Percentiles rank a stretch among this genome's conserved stretches.
Conservation (phyloP, 2,113 vertebrate species). For the Gavia stellata region DNA sequence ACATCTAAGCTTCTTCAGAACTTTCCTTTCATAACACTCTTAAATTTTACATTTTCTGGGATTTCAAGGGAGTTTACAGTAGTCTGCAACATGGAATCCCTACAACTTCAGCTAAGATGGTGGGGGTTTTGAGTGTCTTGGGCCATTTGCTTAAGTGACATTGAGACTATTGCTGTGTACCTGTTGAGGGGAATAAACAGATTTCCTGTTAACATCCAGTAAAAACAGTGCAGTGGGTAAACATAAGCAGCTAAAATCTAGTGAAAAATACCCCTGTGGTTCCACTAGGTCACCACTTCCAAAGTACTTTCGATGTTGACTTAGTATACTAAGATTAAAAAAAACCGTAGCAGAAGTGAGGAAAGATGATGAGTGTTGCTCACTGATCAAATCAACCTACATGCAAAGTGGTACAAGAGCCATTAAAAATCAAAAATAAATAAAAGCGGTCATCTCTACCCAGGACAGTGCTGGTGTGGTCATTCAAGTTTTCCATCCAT, state of each 20-base stretch:
- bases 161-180: no score
- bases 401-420: neutral
- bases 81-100: neutral
- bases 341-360: neutral
- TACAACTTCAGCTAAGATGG: neutral
- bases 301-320: neutral
- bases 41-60: neutral
- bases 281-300: neutral
- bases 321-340: neutral
- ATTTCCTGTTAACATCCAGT: neutral
- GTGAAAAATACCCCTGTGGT: neutral
- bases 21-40: neutral
- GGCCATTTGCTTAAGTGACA: neutral
- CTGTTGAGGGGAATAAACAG: no score
- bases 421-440: neutral
- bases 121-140: fast-evolving
- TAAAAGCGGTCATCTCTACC: neutral
- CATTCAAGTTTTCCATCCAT: neutral
- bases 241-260: neutral
- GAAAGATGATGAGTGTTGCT: neutral
- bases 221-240: neutral
- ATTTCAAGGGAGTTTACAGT: neutral
- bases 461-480: neutral
- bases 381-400: neutral
- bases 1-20: neutral